These are phyloP conservation scores for Mallotus villosus DNA, from an alignment of 2,797 vertebrate species.

Conservation along the genomic window DNA sequence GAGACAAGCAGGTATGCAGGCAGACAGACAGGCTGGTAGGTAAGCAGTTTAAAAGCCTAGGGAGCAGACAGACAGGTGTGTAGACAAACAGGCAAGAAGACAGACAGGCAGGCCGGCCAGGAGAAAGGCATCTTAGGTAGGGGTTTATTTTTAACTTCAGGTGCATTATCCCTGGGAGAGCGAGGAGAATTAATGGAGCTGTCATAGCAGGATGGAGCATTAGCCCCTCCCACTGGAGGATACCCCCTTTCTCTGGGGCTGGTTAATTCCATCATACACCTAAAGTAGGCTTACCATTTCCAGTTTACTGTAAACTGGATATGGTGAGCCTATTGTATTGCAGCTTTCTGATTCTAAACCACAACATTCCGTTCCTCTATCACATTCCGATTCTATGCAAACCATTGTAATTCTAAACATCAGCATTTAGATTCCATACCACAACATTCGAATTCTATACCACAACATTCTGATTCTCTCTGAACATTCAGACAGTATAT, in stretches of 20 bases:
- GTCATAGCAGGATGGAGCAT: slow-evolving; percentile 51
- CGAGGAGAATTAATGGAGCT: slow-evolving; percentile 68
- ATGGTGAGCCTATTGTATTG: neutral
- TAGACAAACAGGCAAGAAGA: neutral
- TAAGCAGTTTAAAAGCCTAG: no score
- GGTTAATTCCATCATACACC: slow-evolving; percentile 11
- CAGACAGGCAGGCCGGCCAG: neutral
- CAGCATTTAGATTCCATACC: neutral
- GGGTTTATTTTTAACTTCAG: slow-evolving; percentile 79
- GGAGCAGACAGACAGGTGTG: no score
- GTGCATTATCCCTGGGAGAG: slow-evolving; percentile 64
- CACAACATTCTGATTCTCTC: no score
- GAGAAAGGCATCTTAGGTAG: slow-evolving; percentile 54
- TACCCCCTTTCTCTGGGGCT: slow-evolving; percentile 54
- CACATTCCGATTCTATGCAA: neutral
- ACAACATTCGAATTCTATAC: neutral
- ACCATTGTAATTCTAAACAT: neutral
- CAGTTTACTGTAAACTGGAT: no score
- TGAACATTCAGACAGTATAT: no score
- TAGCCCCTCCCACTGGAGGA: slow-evolving; percentile 57
- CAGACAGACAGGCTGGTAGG: neutral
- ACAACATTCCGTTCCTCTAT: neutral
- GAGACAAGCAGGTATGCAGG: neutral
- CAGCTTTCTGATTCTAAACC: neutral
- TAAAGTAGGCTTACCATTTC: slow-evolving; percentile 1